Base-by-base conservation (phyloP, 2,113 vertebrate species). In the Microtus oregoni region DNA sequence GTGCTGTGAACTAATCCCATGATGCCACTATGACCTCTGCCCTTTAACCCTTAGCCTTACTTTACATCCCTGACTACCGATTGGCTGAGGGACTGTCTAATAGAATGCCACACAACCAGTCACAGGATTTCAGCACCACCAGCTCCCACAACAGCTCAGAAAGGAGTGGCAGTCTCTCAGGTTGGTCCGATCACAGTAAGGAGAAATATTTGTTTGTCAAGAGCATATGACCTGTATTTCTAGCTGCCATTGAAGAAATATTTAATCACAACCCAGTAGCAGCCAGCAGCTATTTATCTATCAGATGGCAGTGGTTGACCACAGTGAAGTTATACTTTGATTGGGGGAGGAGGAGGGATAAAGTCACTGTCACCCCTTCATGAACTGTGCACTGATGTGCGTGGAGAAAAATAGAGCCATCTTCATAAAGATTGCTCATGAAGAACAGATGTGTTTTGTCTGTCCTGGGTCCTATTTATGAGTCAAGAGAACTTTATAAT, bases 101-200 rank as follows among this genome's bases (percentile, higher is more conserved):
- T 99, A 99, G 99, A 99, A 99, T 99, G 98, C 99, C 99, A 98
- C 99, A 99, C 99, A 99, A 99, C 99, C 99, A 99, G 99, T 99
- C 99, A 99, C 99, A 99, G 99, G 99, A 99, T 99, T 99, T 99
- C 99, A 99, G 99, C 99, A 99, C 99, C 98, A 99, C 99, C 99
- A 99, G 99, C 99, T 99, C 99, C 99, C 99, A 99, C 99, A 99
- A 99, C 99, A 99, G 99, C 99, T 99, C 99, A 97, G 99, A 99
- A 98, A 99, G 99, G 99, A 99, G 99, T 99, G 99, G 99, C 99
- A 99, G 99, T 98, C 99, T 99, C 98, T 99, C 99, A 99, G 99
- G 99, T 99, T 99, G 99, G 99, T 99, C 99, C 98, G 96, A 82
- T 97, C 94, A 97, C 98, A 44, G 94, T 97, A 98, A 98, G 98